phyloP scores from a whole-genome alignment of 2,113 vertebrate genomes.

The Gavia stellata region DNA sequence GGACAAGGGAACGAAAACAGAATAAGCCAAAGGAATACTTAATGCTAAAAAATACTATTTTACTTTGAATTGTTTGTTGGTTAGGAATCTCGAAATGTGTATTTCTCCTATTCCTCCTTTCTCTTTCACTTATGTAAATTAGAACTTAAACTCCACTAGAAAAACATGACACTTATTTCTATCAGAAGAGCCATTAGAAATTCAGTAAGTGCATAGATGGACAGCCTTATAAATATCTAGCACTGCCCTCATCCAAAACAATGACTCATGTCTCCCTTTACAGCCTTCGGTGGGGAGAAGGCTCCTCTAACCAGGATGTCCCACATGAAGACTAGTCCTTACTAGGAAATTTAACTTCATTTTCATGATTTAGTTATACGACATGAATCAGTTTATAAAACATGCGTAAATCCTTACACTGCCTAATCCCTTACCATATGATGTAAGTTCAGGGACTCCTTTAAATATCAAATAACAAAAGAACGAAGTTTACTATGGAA shows the following conservation, averaged over 20 bases:
- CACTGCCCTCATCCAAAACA: neutral
- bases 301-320: neutral
- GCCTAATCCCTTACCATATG: neutral
- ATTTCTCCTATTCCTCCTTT: neutral
- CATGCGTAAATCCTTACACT: too few relatives aligned
- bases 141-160: neutral
- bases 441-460: neutral
- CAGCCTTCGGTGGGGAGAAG: neutral
- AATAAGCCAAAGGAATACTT: neutral
- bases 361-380: neutral
- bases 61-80: neutral
- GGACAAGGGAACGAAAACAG: neutral
- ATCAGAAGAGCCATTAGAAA: neutral
- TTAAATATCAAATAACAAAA: neutral
- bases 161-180: neutral
- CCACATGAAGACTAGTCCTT: neutral
- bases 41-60: neutral
- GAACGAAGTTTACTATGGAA: neutral
- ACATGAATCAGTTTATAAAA: neutral
- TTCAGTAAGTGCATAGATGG: neutral
- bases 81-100: neutral
- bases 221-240: neutral
- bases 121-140: neutral
- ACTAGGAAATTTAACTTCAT: neutral
- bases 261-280: neutral